Base-by-base conservation (phyloP, 2,888 invertebrate genomes). In the Exephanes ischioxanthus region DNA sequence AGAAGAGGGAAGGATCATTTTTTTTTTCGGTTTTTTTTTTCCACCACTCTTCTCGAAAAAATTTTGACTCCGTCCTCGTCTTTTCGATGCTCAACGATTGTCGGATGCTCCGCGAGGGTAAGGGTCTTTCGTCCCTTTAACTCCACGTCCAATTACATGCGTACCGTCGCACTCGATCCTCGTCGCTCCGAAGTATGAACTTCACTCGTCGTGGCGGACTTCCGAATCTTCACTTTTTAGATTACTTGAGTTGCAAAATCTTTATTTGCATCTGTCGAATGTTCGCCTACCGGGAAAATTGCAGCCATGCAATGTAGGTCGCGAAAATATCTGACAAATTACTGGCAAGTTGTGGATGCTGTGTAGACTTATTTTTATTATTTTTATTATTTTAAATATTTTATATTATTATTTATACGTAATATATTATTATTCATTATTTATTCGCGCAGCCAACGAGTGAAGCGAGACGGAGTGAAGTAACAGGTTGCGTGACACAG, bases 21-120 rank as follows among this genome's bases (percentile, higher is more conserved):
- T 67, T 67, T 67, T 67, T 26, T 26, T 41, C 55, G 61, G n/a
- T n/a, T 66, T 81, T 83, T 86, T 83, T 70, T 84, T 73, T 80
- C 26, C 77, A 75, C 45, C 45, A 16, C 45, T 45, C 14, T 45
- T 45, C 45, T 45, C 45, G 16, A 45, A 45, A 73, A 80, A 83
- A 83, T 72, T 73, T 83, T 67, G 3, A 41, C 22, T 67, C 41
- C 37, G 41, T 67, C n/a, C n/a, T 63, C 22, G 67, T 67, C 41
- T 19, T 19, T 67, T 67, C 41, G 37, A 19, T 37, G 11, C 30
- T 67, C 41, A 22, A 37, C 37, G 41, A 67, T 67, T 67, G 26
- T 26, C 67, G 41, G 37, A 7, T 7, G 61, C 1, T 61, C 1
- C n/a, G 4, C 61, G 16, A 45, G 45, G 45, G 16, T 4, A 16